Evolutionary conservation across 2,113 vertebrate genomes (phyloP), one percentile per base, ranked within the genome.

Genomic region (Lanius collurio): DNA sequence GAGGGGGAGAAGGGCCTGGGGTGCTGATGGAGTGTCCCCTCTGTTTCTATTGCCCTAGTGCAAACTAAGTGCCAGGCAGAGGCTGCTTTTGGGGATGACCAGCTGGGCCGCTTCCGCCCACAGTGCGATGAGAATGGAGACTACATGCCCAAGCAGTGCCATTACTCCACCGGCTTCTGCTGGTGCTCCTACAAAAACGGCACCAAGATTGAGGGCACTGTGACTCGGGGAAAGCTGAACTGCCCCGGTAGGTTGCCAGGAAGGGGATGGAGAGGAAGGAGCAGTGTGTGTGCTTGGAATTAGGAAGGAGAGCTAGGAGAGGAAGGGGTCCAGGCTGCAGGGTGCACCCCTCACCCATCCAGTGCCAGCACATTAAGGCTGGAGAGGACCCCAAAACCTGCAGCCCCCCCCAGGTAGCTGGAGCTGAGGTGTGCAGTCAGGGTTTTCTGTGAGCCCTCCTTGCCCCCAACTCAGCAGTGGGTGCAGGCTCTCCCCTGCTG

Each of bases 151-250:
- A 97, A 97, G 93, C 99, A 99, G 98, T 99, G 99, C 98, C 97
- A 97, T 91, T 64, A 84, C 53, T 63, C 98, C 93, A 98, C 97
- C 0, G 98, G 98, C 57, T 98, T 81, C 94, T 99, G 99, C 98
- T 99, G 99, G 99, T 99, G 99, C 65, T 98, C 98, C 98, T 98
- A 99, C 93, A 94, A 96, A 94, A 97, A 97, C 5, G 99, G 99
- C 91, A 97, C 81, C 14, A 26, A 63, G 97, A 97, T 99, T 22
- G 86, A 97, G 63, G 97, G 97, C 95, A 98, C 98, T 80, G 30
- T 44, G 75, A 97, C 89, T 52, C 97, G 95, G 1, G 97, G 87
- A 6, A 97, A 31, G 52, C 97, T 95, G 19, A 76, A 97, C 30
- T 99, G 99, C 84, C 87, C 89, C 2, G 96, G 96, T 98, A 98